Evolutionary conservation across 2,797 vertebrate species (phyloP), one percentile per base, ranked within the genome.

Genomic region (Enteromius viviparus): DNA sequence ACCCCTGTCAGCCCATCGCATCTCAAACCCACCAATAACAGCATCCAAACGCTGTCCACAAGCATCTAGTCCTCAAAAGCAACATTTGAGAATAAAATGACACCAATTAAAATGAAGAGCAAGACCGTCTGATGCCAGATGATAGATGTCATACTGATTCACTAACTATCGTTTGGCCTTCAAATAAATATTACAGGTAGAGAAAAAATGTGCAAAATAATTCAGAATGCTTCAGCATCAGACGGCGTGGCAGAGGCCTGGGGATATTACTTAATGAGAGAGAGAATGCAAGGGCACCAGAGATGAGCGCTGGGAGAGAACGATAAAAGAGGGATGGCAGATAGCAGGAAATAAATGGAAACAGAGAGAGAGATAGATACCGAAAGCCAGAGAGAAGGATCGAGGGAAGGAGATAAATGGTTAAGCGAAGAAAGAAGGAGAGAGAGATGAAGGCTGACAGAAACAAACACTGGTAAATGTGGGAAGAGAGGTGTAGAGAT

Each of bases 171-270:
- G 21, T 23, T 83, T 83, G 78, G 78, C 68, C 65, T 80, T 75
- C 78, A 77, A n/a, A 78, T 75, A 68, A 85, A 84, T 79, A 77
- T 83, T 76, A 64, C 69, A 87, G 85, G 85, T 87, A 76, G 84
- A 37, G 81, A 79, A 84, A 69, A 86, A 70, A 72, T 40, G 62
- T 42, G 72, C 80, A 87, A 85, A 85, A 88, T 83, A 78, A 85
- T 76, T 78, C 80, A 23, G 86, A 88, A 77, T 83, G 76, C 75
- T 76, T 64, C 21, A 40, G 74, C 53, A 66, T 58, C 66, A 83
- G 76, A 82, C 6, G n/a, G 32, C 21, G 15, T 34, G 72, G 84
- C 68, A 51, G 75, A 70, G 55, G 80, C 85, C 87, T 26, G 42
- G 69, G 83, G 87, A 75, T 84, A 81, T 78, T 82, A 65, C 78